Conservation (phyloP, 2,888 invertebrate species). For the Tetragnatha montana region DNA sequence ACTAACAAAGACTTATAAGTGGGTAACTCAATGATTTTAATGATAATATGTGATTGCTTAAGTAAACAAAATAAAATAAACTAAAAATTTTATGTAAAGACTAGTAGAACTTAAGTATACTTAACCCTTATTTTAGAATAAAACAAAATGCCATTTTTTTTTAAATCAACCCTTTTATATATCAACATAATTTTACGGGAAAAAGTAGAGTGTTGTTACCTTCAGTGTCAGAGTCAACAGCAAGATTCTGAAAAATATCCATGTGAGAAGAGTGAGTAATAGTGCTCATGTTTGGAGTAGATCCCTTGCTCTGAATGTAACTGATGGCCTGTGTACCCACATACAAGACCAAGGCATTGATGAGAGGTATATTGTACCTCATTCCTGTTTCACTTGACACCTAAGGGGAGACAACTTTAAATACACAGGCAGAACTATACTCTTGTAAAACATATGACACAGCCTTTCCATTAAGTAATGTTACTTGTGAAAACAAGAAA, state of each 20-base stretch:
- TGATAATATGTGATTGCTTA: too few species aligned
- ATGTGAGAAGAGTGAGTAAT: constrained; percentile 99
- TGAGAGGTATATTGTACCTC: constrained; percentile 94
- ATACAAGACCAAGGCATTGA: constrained; percentile 98
- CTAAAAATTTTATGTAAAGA: too few species aligned
- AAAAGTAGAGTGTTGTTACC: constrained; percentile 80
- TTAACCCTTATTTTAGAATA: too few species aligned
- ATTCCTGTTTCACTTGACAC: constrained; percentile 90
- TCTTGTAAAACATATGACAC: not conserved
- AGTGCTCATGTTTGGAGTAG: constrained; percentile 96
- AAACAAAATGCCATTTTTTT: too few species aligned
- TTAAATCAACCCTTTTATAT: too few species aligned
- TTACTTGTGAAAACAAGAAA: not conserved
- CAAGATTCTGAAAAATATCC: constrained; percentile 99
- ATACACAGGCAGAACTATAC: constrained; percentile 7
- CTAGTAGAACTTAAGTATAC: too few species aligned
- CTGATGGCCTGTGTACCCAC: constrained; percentile 98
- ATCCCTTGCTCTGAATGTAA: constrained; percentile 91
- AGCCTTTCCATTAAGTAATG: not conserved
- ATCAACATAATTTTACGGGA: not conserved
- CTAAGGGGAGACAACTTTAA: constrained; percentile 68
- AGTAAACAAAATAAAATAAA: too few species aligned
- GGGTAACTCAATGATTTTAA: too few species aligned
- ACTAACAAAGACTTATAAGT: too few species aligned
- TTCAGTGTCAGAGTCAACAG: constrained; percentile 97